A percentile compares a stretch with the other conserved stretches of the same genome.
These are phyloP conservation scores for Aquatica leii DNA, from an alignment of 2,888 invertebrate genomes.

Conservation along the genomic window DNA sequence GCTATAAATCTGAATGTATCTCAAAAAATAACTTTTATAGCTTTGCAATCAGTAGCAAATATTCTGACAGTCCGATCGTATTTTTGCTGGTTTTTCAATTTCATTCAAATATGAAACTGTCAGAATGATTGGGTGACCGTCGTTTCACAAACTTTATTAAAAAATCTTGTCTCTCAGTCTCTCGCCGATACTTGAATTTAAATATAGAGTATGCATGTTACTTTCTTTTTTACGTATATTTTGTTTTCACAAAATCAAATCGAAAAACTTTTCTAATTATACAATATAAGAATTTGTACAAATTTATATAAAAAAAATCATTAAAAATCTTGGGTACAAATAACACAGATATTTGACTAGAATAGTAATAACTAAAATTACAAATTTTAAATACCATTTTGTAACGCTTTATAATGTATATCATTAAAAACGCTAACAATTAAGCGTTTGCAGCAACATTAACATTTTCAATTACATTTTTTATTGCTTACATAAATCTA, in stretches of 20 bases:
- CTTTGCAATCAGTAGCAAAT: slow-evolving; percentile 39
- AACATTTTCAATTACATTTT: too few relatives aligned
- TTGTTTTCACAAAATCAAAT: slow-evolving; percentile 21
- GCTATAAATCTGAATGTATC: slow-evolving; percentile 91
- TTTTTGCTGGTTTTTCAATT: slow-evolving; percentile 44
- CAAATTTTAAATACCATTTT: slow-evolving; percentile 42
- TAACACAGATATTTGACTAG: slow-evolving; percentile 49
- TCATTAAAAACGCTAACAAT: too few relatives aligned
- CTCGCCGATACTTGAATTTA: slow-evolving; percentile 28
- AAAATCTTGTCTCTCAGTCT: slow-evolving; percentile 32
- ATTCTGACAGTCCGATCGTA: slow-evolving; percentile 42
- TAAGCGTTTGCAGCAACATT: too few relatives aligned
- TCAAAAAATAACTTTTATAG: slow-evolving; percentile 76
- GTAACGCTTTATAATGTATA: too few relatives aligned
- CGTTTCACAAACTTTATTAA: slow-evolving; percentile 46
- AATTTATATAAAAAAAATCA: slow-evolving; percentile 48
- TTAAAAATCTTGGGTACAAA: slow-evolving; percentile 43
- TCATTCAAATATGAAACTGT: slow-evolving; percentile 45
- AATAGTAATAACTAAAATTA: slow-evolving; percentile 31
- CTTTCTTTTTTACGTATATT: slow-evolving; percentile 22
- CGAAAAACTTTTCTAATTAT: slow-evolving; percentile 27
- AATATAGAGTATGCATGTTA: slow-evolving; percentile 55
- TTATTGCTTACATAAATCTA: too few relatives aligned
- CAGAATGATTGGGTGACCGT: slow-evolving; percentile 49
- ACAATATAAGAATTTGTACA: slow-evolving; percentile 40